Evolutionary conservation across 2,113 vertebrate genomes (phyloP).

Genomic region (Syrrhaptes paradoxus): DNA sequence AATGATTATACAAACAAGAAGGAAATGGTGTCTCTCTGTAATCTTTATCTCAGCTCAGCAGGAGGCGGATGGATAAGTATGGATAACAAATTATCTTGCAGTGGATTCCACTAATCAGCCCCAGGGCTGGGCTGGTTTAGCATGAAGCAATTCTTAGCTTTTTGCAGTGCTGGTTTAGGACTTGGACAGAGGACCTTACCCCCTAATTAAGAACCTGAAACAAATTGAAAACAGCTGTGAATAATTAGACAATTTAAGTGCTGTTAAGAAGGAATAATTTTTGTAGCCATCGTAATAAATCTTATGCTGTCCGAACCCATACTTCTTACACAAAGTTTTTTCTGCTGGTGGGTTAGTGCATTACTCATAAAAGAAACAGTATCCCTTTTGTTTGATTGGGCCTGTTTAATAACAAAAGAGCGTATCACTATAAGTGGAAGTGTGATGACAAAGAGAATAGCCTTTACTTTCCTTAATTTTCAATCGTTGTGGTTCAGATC

Average conservation of each 20-base stretch:
- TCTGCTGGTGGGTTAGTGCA: constrained; percentile 84
- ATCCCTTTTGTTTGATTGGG: constrained; percentile 90
- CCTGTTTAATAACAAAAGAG: constrained; percentile 93
- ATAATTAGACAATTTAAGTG: constrained; percentile 99
- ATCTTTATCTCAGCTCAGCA: constrained; percentile 52
- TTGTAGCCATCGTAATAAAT: constrained; percentile 95
- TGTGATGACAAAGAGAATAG: constrained; percentile 68
- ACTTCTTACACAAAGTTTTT: constrained; percentile 84
- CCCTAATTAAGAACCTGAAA: constrained; percentile 87
- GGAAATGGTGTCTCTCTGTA: constrained; percentile 60
- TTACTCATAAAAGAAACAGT: constrained; percentile 95
- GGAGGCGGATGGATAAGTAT: constrained; percentile 68
- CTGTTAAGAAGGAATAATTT: constrained; percentile 97
- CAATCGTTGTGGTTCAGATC: constrained; percentile 16
- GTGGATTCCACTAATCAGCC: constrained; percentile 78
- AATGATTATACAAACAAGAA: constrained; percentile 68
- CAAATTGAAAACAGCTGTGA: constrained; percentile 95
- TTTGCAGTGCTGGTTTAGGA: constrained; percentile 72
- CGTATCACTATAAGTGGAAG: constrained; percentile 58
- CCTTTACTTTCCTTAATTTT: constrained; percentile 53
- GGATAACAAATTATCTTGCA: constrained; percentile 79
- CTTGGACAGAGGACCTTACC: constrained; percentile 81
- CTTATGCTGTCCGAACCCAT: constrained; percentile 92
- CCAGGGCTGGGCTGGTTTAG: constrained; percentile 37
- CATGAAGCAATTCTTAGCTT: constrained; percentile 72